Percentiles rank a stretch among this genome's conserved stretches.
Evolutionary conservation across 2,113 vertebrate species (phyloP).

Genomic region (Rhinolophus ferrumequinum): DNA sequence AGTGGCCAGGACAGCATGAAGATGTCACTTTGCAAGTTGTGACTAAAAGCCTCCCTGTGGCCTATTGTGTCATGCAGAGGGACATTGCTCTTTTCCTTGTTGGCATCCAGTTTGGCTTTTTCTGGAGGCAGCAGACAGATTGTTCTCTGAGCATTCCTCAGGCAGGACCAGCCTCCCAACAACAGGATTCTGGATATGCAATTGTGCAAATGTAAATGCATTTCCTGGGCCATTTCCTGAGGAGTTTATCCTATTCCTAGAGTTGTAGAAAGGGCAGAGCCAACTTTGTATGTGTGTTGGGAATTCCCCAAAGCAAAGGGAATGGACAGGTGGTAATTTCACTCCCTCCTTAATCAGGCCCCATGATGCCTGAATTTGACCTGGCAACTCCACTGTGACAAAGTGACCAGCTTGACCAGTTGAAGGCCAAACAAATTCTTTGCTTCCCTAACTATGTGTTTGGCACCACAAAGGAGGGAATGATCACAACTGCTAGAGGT

Average conservation of each 20-base stretch:
- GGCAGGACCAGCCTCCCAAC: background rate
- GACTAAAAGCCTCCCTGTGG: conserved; percentile 30
- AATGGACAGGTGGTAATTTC: background rate
- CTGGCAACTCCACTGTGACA: background rate
- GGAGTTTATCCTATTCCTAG: background rate
- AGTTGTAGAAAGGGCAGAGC: background rate
- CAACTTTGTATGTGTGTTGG: background rate
- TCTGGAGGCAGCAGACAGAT: background rate
- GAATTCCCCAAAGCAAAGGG: background rate
- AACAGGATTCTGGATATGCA: background rate
- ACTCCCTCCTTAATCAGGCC: background rate
- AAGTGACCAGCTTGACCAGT: background rate
- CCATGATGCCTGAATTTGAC: background rate
- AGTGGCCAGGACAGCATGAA: background rate
- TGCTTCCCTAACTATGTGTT: background rate
- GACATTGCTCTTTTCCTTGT: conserved; percentile 11
- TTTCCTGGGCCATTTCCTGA: background rate
- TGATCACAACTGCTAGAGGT: background rate
- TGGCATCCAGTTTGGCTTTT: conserved; percentile 28
- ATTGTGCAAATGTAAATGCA: background rate
- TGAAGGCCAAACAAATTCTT: background rate
- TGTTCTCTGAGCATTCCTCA: background rate
- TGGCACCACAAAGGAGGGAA: background rate
- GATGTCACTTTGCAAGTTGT: background rate
- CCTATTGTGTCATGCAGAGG: background rate